Conservation (phyloP, 2,888 invertebrate genomes). For the Drosophila yooni region DNA sequence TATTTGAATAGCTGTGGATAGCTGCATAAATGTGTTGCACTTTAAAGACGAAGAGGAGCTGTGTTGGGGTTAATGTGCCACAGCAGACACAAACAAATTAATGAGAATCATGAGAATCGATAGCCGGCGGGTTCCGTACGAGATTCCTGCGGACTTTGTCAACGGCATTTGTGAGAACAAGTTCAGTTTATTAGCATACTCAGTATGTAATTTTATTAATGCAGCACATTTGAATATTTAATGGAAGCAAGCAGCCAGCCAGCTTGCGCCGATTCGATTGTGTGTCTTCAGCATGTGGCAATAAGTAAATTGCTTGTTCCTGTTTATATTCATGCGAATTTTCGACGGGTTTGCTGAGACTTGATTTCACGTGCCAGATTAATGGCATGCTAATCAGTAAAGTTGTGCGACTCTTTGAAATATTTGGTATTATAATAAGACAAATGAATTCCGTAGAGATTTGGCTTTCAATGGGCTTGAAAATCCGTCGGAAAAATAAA, state of each 20-base stretch:
- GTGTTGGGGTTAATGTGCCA: constrained; percentile 27
- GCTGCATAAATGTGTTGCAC: constrained; percentile 19
- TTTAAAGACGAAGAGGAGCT: neutral
- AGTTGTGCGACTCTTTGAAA: neutral
- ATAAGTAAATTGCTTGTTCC: neutral
- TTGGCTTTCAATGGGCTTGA: neutral
- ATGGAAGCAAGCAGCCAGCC: constrained; percentile 4
- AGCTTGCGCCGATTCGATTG: constrained; percentile 10
- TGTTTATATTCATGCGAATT: neutral
- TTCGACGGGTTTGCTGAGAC: neutral
- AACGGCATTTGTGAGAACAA: constrained; percentile 8
- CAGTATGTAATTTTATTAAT: constrained; percentile 27
- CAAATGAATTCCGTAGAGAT: neutral
- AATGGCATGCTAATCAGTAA: constrained; percentile 12
- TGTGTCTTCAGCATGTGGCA: constrained; percentile 31
- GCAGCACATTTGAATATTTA: constrained; percentile 27
- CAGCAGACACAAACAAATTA: neutral
- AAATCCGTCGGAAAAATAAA: neutral
- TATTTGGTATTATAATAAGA: neutral
- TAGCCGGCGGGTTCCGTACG: neutral
- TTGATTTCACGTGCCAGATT: constrained; percentile 2
- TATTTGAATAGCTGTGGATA: constrained; percentile 1
- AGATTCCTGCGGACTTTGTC: constrained; percentile 3
- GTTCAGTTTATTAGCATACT: constrained; percentile 27
- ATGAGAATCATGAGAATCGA: constrained; percentile 5